Evolutionary conservation across 2,888 invertebrate species (phyloP).

Genomic region (Cerceris ruficornis): DNA sequence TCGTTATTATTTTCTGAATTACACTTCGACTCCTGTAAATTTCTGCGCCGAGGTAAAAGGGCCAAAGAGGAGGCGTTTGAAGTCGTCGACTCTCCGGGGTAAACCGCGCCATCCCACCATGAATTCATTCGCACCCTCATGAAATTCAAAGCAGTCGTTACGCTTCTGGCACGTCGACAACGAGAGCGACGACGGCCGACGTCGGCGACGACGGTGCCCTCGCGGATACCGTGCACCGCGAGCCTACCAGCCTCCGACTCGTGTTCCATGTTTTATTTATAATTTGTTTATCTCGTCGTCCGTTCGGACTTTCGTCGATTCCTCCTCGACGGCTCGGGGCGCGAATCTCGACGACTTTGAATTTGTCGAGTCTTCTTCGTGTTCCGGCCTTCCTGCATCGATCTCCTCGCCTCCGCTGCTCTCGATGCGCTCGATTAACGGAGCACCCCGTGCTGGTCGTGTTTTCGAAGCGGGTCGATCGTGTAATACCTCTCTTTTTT

Average conservation of each 20-base stretch:
- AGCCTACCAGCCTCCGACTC: slow-evolving; percentile 38
- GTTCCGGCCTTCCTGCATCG: too few relatives aligned
- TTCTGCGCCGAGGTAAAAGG: background rate
- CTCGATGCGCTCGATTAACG: too few relatives aligned
- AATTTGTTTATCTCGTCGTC: slow-evolving; percentile 75
- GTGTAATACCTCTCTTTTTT: too few relatives aligned
- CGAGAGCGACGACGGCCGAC: slow-evolving; percentile 48
- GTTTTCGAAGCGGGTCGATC: too few relatives aligned
- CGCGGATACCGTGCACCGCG: slow-evolving; percentile 34
- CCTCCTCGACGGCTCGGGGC: slow-evolving; percentile 9
- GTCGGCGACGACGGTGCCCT: slow-evolving; percentile 27
- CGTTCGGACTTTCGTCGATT: slow-evolving; percentile 55
- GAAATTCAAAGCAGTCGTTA: slow-evolving; percentile 80
- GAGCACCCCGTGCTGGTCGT: too few relatives aligned
- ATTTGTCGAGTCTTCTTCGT: too few relatives aligned
- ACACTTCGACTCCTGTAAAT: slow-evolving; percentile 37
- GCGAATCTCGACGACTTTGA: too few relatives aligned
- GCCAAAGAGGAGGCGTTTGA: slow-evolving; percentile 49
- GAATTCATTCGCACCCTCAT: slow-evolving; percentile 77
- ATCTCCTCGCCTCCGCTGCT: too few relatives aligned
- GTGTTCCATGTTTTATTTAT: slow-evolving; percentile 79
- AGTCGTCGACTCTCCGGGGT: slow-evolving; percentile 65
- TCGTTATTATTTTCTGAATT: slow-evolving; percentile 49
- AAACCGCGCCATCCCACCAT: slow-evolving; percentile 70
- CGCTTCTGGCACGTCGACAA: slow-evolving; percentile 72